Evolutionary conservation across 2,888 invertebrate genomes (phyloP), one percentile per base, ranked within the genome.

Genomic region (Dascillus cervinus): DNA sequence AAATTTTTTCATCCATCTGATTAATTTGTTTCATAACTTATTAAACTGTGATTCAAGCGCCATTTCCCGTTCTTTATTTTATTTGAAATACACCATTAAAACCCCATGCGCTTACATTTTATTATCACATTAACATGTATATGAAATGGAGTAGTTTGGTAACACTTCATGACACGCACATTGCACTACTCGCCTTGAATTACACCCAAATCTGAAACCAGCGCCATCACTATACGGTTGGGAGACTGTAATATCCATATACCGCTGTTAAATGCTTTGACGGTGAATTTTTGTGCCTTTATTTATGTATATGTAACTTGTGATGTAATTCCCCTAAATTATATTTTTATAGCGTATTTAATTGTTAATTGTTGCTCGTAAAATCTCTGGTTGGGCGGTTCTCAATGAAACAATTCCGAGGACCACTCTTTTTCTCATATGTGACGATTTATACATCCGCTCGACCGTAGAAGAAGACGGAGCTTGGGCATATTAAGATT

Each of bases 281-380:
- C 37, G 37, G 34, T 31, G 29, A n/a, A n/a, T n/a, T n/a, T n/a
- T n/a, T n/a, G n/a, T n/a, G n/a, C n/a, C n/a, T n/a, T n/a, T n/a
- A 24, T 31, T 42, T 37, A 42, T 42, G 42, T 42, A 40, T 42
- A 34, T 23, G 42, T 28, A 36, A 27, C 32, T 32, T 37, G 43
- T 41, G 43, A 41, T 46, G 42, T 46, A 42, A 42, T 43, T 46
- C 39, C 37, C 43, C 38, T 42, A 46, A 46, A 44, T 43, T 46
- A 46, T 42, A 32, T 38, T 41, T 43, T 46, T 44, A 42, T 43
- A 39, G 40, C 33, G 36, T 35, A 32, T 32, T 46, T 46, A 44
- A 39, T 46, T 39, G 37, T 40, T 46, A 46, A 46, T 46, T 46
- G 46, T 44, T 32, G 35, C 40, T 42, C 40, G 33, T 44, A 46